Evolutionary conservation across 1,140 invertebrate genomes (phyloP), one percentile per base, ranked within the genome.

Genomic region (Idris sp.): DNA sequence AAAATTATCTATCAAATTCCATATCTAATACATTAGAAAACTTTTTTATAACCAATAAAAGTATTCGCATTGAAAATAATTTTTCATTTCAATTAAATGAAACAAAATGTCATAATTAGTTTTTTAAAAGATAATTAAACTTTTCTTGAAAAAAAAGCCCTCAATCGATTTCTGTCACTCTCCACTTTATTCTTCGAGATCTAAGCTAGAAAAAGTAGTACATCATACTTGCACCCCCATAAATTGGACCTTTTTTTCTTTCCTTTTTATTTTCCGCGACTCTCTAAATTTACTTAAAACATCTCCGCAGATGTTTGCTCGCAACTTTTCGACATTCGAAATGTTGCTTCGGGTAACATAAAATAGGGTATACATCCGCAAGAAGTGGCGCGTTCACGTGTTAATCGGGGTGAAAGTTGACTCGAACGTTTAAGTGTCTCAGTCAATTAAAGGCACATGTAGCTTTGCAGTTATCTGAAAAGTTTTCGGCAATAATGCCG

Each of bases 391-490:
- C 38, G 26, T 62, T 74, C 36, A 33, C 22, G 48, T 44, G 65
- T 65, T 69, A 59, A 74, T 74, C 44, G 67, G 44, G 54, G 36
- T 54, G 53, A 53, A 64, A 71, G 68, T 67, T 33, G 58, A 76
- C 49, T 49, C 30, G 2, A 31, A 36, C 33, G 43, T 61, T n/a
- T 68, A 58, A 74, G 72, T 38, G 62, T 76, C 74, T 36, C 59
- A 76, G 73, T 76, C 65, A 76, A 76, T 76, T 76, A 76, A 76
- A 71, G 61, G 59, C 53, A 71, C 73, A 69, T 56, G 53, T 43
- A 71, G 65, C 40, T 43, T 31, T 13, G 8, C 26, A 54, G 51
- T 71, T 76, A 71, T 76, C 54, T 65, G 48, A 74, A 69, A 74
- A 77, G 75, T 74, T 77, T n/a, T 74, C 14, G 43, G 28, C 62